Evolutionary conservation across 2,888 invertebrate genomes (phyloP), one percentile per base, ranked within the genome.

Genomic region (Cosmopolites sordidus): DNA sequence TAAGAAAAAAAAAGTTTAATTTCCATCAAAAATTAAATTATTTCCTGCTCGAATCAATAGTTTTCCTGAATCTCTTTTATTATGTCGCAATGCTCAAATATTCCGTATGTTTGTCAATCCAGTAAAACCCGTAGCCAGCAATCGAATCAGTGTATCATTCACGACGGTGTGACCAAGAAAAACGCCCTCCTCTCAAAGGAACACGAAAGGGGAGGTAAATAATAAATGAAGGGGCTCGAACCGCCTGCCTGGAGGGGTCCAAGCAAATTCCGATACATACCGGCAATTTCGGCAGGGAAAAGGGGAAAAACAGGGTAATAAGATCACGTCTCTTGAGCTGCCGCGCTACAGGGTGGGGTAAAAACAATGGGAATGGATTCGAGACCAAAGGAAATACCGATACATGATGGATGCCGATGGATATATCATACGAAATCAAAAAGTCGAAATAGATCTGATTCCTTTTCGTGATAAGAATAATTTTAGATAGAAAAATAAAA

Each of bases 151-250:
- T 44, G 41, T 55, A 48, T 64, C 60, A 60, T 60, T 60, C 60
- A 58, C 60, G 59, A 58, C 58, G 57, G 62, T 62, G 62, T 64
- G 62, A 61, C 64, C 64, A 58, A 61, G 64, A 64, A 64, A 63
- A 62, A 60, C 61, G 62, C 49, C 58, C 57, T 56, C 59, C 52
- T 56, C 59, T 52, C 47, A 47, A 43, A 48, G 46, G 53, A 55
- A 46, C 48, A 57, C 47, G 48, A 52, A 56, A 62, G 61, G 63
- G 64, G 64, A 60, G 63, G 58, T 65, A 60, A 65, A 65, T 65
- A 65, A 65, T 65, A 63, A 63, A 65, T 65, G 64, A 61, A 57
- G 60, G 61, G 62, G 63, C 60, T 17, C 29, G 44, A 17, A 37
- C 22, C 8, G 14, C 9, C 9, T 37, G 37, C 30, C 51, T 29